Percentiles rank a stretch among this genome's conserved stretches.
phyloP scores from a whole-genome alignment of 2,888 invertebrate genomes.

The Apantesis nais region DNA sequence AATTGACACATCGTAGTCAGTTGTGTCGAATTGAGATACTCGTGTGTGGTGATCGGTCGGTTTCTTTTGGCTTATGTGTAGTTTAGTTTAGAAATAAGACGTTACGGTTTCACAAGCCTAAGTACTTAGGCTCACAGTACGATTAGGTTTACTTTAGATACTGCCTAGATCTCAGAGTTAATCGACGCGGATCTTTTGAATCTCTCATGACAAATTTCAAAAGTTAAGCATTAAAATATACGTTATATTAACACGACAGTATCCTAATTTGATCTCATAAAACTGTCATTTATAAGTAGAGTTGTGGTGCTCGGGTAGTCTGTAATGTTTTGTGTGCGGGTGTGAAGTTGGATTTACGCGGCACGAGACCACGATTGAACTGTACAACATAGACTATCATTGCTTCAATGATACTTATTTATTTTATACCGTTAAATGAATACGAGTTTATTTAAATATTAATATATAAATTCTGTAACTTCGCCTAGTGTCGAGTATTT shows the following conservation, averaged over 20 bases:
- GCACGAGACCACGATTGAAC: slow-evolving; percentile 22
- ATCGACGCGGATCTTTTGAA: slow-evolving; percentile 44
- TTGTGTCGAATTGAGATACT: slow-evolving; percentile 4
- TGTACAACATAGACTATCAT: slow-evolving; percentile 21
- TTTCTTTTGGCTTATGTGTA: slow-evolving; percentile 44
- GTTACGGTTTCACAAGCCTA: slow-evolving; percentile 50
- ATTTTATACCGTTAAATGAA: slow-evolving; percentile 12
- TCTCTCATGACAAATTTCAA: slow-evolving; percentile 36
- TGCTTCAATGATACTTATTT: slow-evolving; percentile 21
- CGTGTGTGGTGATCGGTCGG: slow-evolving; percentile 32
- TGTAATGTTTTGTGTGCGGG: slow-evolving; percentile 48
- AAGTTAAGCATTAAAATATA: slow-evolving; percentile 14
- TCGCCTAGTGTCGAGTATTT: slow-evolving; percentile 66
- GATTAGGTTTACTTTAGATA: slow-evolving; percentile 40
- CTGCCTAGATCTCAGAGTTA: slow-evolving; percentile 56
- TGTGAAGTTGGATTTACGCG: slow-evolving; percentile 32
- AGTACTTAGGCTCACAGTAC: slow-evolving; percentile 31
- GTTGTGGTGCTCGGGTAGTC: slow-evolving; percentile 71
- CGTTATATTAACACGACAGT: slow-evolving; percentile 48
- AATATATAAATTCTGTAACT: slow-evolving; percentile 23
- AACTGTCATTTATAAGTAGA: slow-evolving; percentile 54
- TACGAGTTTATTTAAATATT: slow-evolving; percentile 13
- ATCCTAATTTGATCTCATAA: slow-evolving; percentile 75
- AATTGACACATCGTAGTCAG: not conserved
- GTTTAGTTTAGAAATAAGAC: slow-evolving; percentile 55